Percentiles rank a stretch among this genome's conserved stretches.
These are phyloP conservation scores for Nomada fabriciana DNA, from an alignment of 2,888 invertebrate genomes.

Conservation along the genomic window DNA sequence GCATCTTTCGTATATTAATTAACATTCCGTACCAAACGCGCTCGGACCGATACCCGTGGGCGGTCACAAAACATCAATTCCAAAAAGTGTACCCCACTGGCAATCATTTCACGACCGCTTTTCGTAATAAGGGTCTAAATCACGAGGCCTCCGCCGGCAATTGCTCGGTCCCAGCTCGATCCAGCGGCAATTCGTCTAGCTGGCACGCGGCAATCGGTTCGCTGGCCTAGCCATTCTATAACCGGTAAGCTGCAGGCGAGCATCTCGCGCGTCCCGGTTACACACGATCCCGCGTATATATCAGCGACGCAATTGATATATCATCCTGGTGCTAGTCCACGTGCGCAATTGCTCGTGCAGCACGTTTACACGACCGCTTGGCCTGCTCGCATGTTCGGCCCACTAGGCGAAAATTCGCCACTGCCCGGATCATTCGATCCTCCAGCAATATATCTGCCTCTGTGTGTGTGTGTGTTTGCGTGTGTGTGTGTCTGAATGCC, in stretches of 20 bases:
- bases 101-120: background rate
- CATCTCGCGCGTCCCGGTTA: conserved; percentile 41
- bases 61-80: no score
- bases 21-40: no score
- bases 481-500: no score
- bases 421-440: background rate
- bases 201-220: conserved; percentile 32
- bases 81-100: background rate
- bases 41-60: no score
- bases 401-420: conserved; percentile 48
- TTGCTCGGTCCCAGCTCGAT: conserved; percentile 22
- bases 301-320: conserved; percentile 59
- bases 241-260: conserved; percentile 37
- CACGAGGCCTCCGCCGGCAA: conserved; percentile 14
- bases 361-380: conserved; percentile 50
- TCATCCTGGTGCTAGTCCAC: conserved; percentile 41
- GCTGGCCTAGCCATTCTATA: conserved; percentile 31
- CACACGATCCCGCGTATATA: conserved; percentile 46
- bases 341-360: conserved; percentile 55
- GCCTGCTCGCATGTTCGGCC: conserved; percentile 36
- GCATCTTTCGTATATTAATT: no score
- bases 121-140: background rate
- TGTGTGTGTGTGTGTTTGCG: no score
- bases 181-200: conserved; percentile 35
- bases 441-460: background rate